phyloP scores from a whole-genome alignment of 2,113 vertebrate species.

The Laticauda colubrina region DNA sequence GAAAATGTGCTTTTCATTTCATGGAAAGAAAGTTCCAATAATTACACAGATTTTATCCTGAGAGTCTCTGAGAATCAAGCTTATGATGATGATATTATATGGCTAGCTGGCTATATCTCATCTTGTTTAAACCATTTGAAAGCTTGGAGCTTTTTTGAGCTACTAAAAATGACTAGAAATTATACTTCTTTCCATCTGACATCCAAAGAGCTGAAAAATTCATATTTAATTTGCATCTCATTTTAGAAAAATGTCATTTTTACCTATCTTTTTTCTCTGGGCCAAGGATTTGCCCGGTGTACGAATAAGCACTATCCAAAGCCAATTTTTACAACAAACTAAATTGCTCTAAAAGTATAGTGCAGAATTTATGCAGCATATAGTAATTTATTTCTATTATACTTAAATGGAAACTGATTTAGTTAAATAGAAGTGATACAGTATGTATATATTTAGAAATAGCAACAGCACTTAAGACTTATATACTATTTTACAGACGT shows the following conservation, averaged over 20 bases:
- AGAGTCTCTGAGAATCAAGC: background rate
- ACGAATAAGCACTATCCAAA: background rate
- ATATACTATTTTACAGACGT: too few species aligned
- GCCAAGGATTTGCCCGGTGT: too few species aligned
- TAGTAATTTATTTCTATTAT: constrained; percentile 14
- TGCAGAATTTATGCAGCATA: background rate
- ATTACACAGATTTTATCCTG: constrained; percentile 10
- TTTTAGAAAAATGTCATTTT: background rate
- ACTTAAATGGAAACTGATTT: constrained; percentile 3
- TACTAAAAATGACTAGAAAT: constrained; percentile 5
- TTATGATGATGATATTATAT: background rate
- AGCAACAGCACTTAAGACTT: too few species aligned
- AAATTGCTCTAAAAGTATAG: background rate
- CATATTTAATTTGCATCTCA: background rate
- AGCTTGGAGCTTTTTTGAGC: background rate
- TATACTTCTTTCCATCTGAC: background rate
- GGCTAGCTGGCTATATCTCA: background rate
- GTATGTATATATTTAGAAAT: accelerated
- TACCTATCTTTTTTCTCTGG: too few species aligned
- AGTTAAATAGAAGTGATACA: background rate
- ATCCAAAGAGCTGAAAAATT: background rate
- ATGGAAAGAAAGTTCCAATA: background rate
- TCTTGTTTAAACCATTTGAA: background rate
- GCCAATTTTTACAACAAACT: background rate
- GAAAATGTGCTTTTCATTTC: background rate